These are phyloP conservation scores for Phrynocephalus vlangalii DNA, from an alignment of 2,797 vertebrate genomes.

Conservation along the genomic window DNA sequence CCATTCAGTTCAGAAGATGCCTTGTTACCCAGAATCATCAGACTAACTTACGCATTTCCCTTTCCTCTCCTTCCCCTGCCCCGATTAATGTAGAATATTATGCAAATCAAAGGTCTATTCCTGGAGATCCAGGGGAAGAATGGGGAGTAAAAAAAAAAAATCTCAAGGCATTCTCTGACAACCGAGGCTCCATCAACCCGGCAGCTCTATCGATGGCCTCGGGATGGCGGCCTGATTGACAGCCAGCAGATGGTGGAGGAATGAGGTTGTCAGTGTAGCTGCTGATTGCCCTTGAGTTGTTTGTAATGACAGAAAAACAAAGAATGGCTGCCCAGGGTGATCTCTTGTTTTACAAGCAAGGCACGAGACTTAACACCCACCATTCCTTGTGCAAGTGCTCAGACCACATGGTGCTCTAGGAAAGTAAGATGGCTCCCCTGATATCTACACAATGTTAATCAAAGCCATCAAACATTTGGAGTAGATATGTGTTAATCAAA, in stretches of 20 bases:
- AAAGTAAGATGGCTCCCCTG: conserved; percentile 15
- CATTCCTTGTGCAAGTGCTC: conserved; percentile 33
- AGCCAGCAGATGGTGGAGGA: conserved; percentile 85
- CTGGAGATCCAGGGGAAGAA: conserved; percentile 33
- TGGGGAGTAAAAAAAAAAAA: conserved; percentile 22
- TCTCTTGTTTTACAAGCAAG: conserved; percentile 78
- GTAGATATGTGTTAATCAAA: no score
- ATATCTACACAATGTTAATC: neutral
- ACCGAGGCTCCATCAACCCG: conserved; percentile 81
- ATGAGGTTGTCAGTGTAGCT: conserved; percentile 84
- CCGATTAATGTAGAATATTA: conserved; percentile 27
- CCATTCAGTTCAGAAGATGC: conserved; percentile 4
- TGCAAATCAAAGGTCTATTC: conserved; percentile 42
- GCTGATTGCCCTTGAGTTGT: conserved; percentile 77
- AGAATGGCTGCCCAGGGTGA: conserved; percentile 81
- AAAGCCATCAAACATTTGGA: neutral
- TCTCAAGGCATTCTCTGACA: conserved; percentile 73
- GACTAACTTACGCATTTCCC: neutral
- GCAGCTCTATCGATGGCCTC: conserved; percentile 84
- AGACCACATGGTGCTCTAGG: conserved; percentile 39
- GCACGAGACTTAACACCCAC: conserved; percentile 53
- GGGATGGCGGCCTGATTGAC: conserved; percentile 83
- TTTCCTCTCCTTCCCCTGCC: neutral
- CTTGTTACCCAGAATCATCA: neutral
- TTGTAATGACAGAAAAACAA: conserved; percentile 77